These are phyloP conservation scores for Phrynocephalus guinanensis DNA, from an alignment of 2,797 vertebrate genomes.

Conservation along the genomic window DNA sequence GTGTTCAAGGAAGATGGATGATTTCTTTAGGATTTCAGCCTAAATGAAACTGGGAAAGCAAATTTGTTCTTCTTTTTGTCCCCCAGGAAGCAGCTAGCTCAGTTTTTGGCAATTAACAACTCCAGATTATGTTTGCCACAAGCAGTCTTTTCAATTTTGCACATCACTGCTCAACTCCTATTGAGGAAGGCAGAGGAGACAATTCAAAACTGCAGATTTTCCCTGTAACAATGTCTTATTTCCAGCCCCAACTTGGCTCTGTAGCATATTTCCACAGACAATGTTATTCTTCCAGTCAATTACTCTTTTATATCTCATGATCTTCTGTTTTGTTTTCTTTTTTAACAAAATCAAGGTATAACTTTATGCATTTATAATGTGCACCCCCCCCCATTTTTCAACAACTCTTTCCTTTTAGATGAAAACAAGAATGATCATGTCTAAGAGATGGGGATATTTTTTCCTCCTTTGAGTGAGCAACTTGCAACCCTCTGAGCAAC, in stretches of 20 bases:
- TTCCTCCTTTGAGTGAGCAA: not conserved
- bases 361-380: not conserved
- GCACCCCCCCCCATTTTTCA: constrained; percentile 5
- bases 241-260: not conserved
- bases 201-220: not conserved
- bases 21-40: not conserved
- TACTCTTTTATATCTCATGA: constrained; percentile 44
- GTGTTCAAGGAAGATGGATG: not conserved
- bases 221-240: not conserved
- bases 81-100: not conserved
- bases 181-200: not conserved
- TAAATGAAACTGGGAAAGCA: not conserved
- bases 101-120: constrained; percentile 12
- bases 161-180: not conserved
- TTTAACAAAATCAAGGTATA: constrained; percentile 44
- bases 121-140: constrained; percentile 8
- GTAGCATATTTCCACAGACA: not conserved
- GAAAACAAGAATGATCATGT: constrained; percentile 32
- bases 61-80: not conserved
- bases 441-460: not conserved
- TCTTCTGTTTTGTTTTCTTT: not conserved
- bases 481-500: not conserved
- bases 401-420: not conserved
- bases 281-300: constrained; percentile 58
- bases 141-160: constrained; percentile 6